Percentiles rank a stretch among this genome's conserved stretches.
These are phyloP conservation scores for Thysanoteuthis rhombus DNA, from an alignment of 2,888 invertebrate species.

Conservation along the genomic window DNA sequence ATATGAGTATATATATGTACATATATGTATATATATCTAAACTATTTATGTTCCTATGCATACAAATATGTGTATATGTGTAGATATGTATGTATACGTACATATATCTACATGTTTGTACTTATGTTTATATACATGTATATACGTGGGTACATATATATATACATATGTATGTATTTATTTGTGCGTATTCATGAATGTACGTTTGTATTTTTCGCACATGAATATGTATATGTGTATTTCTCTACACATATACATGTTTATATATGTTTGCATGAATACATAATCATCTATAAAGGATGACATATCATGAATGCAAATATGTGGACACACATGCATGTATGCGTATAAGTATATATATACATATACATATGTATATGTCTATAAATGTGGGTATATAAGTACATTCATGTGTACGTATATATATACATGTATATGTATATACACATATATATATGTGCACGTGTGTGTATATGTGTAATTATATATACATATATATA, in stretches of 20 bases:
- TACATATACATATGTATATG: not conserved
- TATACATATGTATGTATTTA: conserved; percentile 31
- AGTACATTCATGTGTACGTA: too few species aligned
- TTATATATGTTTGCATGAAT: not conserved
- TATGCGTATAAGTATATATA: not conserved
- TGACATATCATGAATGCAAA: too few species aligned
- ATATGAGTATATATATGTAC: not conserved
- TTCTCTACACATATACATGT: not conserved
- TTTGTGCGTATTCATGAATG: conserved; percentile 17
- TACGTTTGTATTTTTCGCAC: not conserved
- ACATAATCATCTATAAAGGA: not conserved
- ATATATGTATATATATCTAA: not conserved
- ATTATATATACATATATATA: too few species aligned
- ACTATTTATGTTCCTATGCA: too few species aligned
- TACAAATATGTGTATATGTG: too few species aligned
- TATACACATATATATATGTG: too few species aligned
- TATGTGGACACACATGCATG: not conserved
- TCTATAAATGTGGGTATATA: too few species aligned
- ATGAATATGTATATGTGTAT: not conserved
- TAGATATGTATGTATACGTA: too few species aligned
- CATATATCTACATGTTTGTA: not conserved
- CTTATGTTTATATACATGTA: conserved; percentile 28
- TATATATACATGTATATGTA: too few species aligned
- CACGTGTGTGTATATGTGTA: too few species aligned
- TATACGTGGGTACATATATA: conserved; percentile 23